phyloP scores from a whole-genome alignment of 2,888 invertebrate genomes.

The Philonicus albiceps region DNA sequence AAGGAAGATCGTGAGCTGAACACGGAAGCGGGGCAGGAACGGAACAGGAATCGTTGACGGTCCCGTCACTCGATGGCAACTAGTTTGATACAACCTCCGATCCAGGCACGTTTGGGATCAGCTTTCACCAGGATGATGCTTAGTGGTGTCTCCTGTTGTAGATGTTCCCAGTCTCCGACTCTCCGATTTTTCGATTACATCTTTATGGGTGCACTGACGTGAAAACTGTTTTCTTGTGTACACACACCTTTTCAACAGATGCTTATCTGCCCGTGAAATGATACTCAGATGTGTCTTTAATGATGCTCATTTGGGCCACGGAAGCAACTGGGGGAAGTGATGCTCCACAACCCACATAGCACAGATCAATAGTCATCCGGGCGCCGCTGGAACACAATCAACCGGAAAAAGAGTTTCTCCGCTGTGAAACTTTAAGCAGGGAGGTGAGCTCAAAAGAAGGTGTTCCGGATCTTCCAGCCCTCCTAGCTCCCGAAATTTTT shows the following conservation, averaged over 20 bases:
- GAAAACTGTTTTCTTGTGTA: constrained; percentile 31
- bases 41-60: neutral
- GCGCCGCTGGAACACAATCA: constrained; percentile 9
- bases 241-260: constrained; percentile 21
- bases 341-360: neutral
- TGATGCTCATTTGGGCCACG: constrained; percentile 22
- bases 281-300: constrained; percentile 39
- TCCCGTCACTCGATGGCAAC: neutral
- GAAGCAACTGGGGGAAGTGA: neutral
- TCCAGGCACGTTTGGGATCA: neutral
- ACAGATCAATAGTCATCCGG: neutral
- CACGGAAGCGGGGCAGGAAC: neutral
- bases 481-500: neutral
- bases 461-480: neutral
- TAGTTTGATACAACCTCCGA: neutral
- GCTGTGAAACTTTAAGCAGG: constrained; percentile 6
- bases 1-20: neutral
- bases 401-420: constrained; percentile 11
- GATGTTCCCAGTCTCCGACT: neutral
- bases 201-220: constrained; percentile 36
- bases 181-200: constrained; percentile 29
- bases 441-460: neutral
- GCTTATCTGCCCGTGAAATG: constrained; percentile 33
- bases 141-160: neutral
- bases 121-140: neutral